Evolutionary conservation across 2,113 vertebrate genomes (phyloP).

Genomic region (Anseranas semipalmata): DNA sequence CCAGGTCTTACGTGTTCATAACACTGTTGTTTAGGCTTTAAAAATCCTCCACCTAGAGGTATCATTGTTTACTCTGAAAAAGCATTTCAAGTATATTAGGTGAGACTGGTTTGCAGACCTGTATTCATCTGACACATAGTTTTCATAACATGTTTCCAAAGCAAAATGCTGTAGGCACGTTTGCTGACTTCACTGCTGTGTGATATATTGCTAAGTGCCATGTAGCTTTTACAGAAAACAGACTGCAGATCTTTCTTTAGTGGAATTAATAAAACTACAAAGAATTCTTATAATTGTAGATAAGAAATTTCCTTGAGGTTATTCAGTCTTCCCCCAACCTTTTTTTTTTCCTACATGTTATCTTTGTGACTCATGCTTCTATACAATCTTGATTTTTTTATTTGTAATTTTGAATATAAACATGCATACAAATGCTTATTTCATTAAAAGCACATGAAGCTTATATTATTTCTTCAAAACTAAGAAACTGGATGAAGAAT

Average conservation of each 20-base stretch:
- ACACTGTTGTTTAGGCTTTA: neutral
- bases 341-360: neutral
- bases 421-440: neutral
- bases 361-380: neutral
- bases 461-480: neutral
- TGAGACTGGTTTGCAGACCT: neutral
- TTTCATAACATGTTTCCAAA: neutral
- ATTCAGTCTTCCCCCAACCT: neutral
- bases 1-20: neutral
- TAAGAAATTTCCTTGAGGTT: neutral
- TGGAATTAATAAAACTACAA: conserved; percentile 36
- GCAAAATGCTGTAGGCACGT: conserved; percentile 4
- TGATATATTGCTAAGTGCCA: neutral
- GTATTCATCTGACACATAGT: neutral
- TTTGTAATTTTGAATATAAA: neutral
- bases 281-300: conserved; percentile 1
- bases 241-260: neutral
- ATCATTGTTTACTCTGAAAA: neutral
- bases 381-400: neutral
- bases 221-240: conserved; percentile 35
- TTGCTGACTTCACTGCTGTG: conserved; percentile 17
- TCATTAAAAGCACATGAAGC: neutral
- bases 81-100: neutral
- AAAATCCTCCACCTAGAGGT: neutral
- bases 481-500: neutral